Percentiles rank a stretch among this genome's conserved stretches.
These are phyloP conservation scores for Agrotis segetum DNA, from an alignment of 2,888 invertebrate genomes.

Conservation along the genomic window DNA sequence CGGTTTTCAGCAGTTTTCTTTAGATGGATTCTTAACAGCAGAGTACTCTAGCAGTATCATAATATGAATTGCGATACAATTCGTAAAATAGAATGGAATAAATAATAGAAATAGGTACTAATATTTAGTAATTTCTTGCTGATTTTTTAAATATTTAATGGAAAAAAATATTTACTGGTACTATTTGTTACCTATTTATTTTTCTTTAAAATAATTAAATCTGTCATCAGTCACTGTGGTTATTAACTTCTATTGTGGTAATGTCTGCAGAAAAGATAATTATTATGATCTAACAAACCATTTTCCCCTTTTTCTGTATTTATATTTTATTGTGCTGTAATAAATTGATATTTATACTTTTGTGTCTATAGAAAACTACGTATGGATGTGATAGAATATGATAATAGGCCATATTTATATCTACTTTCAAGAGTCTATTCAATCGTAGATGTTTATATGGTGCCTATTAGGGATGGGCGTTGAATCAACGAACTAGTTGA, in stretches of 20 bases:
- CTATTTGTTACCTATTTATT: too few species aligned
- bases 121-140: too few species aligned
- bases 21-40: too few species aligned
- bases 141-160: too few species aligned
- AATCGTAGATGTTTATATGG: not conserved
- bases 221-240: not conserved
- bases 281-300: not conserved
- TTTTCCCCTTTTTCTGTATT: constrained; percentile 10
- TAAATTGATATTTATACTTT: constrained; percentile 17
- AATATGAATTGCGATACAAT: too few species aligned
- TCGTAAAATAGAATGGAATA: too few species aligned
- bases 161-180: too few species aligned
- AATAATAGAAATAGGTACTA: too few species aligned
- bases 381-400: not conserved
- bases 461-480: too few species aligned
- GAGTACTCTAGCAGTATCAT: too few species aligned
- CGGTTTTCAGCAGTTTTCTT: too few species aligned
- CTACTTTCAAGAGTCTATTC: constrained; percentile 14
- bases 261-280: constrained; percentile 2
- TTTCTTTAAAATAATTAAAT: not conserved
- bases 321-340: constrained; percentile 10
- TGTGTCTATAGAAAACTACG: not conserved
- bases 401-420: constrained; percentile 22
- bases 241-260: not conserved
- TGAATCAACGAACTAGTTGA: too few species aligned